Percentiles rank a stretch among this genome's conserved stretches.
Conservation (phyloP, 2,797 vertebrate species). For the Macrochelys suwanniensis region DNA sequence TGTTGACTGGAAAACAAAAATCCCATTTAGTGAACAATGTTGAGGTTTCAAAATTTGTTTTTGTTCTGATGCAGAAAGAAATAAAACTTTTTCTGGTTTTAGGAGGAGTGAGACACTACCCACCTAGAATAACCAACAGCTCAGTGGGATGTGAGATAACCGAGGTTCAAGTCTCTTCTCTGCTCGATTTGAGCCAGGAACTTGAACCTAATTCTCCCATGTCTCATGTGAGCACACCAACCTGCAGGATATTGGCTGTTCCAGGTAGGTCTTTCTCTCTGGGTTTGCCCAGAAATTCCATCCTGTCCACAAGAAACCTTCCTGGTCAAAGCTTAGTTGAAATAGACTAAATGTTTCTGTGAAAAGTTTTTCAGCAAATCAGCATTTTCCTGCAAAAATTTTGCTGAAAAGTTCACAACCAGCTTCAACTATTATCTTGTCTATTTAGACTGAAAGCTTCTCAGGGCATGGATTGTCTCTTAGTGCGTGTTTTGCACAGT, state of each 20-base stretch:
- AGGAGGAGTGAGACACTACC: neutral
- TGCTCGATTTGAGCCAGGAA: neutral
- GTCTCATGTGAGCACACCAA: neutral
- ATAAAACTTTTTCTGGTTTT: neutral
- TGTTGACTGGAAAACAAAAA: neutral
- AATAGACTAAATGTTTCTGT: neutral
- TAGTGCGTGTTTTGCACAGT: neutral
- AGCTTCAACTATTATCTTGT: neutral
- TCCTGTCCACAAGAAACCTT: neutral
- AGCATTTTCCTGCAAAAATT: neutral
- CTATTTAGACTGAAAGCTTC: neutral
- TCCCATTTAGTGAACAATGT: neutral
- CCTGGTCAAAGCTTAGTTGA: neutral
- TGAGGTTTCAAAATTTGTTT: neutral
- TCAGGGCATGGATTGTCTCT: neutral
- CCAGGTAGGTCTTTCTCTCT: neutral
- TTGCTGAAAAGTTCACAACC: neutral
- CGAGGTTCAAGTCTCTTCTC: neutral
- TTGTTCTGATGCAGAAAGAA: neutral
- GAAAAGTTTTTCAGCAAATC: neutral
- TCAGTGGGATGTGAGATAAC: neutral
- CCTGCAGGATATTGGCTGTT: neutral
- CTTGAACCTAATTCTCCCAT: neutral
- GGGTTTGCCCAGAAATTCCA: neutral
- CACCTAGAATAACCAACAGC: neutral